Percentiles rank a stretch among this genome's conserved stretches.
These are phyloP conservation scores for Antheraea mylitta DNA, from an alignment of 1,140 invertebrate species.

Conservation along the genomic window DNA sequence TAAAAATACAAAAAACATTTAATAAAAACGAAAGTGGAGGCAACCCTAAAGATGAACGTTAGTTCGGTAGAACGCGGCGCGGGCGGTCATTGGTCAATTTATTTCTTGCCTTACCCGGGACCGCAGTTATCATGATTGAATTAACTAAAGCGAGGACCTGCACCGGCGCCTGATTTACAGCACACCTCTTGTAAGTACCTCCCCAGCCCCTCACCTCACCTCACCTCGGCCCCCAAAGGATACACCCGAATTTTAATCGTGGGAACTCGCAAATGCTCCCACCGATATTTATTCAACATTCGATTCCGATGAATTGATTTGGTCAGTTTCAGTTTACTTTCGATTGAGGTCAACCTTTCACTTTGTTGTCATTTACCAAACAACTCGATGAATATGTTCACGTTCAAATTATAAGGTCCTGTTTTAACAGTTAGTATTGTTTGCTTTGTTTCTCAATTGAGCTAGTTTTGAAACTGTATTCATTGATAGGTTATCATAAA, in stretches of 20 bases:
- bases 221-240: conserved; percentile 39
- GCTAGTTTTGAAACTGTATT: background rate
- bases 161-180: conserved; percentile 38
- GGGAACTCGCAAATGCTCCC: conserved; percentile 49
- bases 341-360: conserved; percentile 30
- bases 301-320: conserved; percentile 47
- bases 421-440: background rate
- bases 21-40: background rate
- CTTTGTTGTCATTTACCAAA: background rate
- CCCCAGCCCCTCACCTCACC: background rate
- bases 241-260: conserved; percentile 68
- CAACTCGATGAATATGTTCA: background rate
- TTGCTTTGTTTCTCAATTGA: background rate
- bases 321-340: conserved; percentile 40
- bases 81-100: conserved; percentile 70
- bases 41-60: conserved; percentile 17
- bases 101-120: conserved; percentile 56
- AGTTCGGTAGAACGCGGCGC: conserved; percentile 12
- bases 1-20: background rate
- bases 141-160: conserved; percentile 52
- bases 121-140: conserved; percentile 74
- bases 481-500: background rate
- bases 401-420: background rate
- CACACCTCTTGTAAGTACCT: background rate
- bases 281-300: conserved; percentile 65